phyloP scores from a whole-genome alignment of 2,113 vertebrate species.

The Carassius gibelio region DNA sequence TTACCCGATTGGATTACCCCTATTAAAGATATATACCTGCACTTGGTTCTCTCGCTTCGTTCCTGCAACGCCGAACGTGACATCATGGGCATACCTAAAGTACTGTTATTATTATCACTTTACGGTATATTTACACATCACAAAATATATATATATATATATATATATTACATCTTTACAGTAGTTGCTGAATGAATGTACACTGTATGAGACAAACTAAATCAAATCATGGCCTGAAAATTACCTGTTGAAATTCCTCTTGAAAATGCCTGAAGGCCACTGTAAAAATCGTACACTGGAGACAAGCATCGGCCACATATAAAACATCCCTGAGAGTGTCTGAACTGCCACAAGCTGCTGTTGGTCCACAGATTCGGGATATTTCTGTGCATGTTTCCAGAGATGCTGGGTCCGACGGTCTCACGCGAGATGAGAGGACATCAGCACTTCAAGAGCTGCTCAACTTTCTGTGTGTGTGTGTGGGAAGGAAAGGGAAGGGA shows the following conservation, averaged over 20 bases:
- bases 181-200: neutral
- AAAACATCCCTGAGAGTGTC: conserved; percentile 1
- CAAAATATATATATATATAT: neutral
- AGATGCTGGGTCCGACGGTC: neutral
- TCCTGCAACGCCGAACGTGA: no score
- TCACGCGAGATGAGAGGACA: conserved; percentile 23
- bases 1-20: no score
- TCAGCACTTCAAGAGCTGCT: conserved; percentile 30
- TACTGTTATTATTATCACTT: neutral
- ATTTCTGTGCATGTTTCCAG: conserved; percentile 32
- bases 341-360: conserved; percentile 30
- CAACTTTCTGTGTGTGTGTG: conserved; percentile 28
- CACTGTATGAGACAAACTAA: neutral
- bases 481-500: neutral
- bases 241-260: conserved; percentile 1
- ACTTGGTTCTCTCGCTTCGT: no score
- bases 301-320: neutral
- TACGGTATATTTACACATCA: neutral
- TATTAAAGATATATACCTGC: no score
- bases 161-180: neutral
- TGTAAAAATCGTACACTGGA: neutral
- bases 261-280: neutral
- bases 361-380: neutral
- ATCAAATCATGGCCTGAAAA: neutral
- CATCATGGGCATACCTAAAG: no score